Evolutionary conservation across 1,140 invertebrate genomes (phyloP), one percentile per base, ranked within the genome.

Genomic region (Hyles vespertilio): DNA sequence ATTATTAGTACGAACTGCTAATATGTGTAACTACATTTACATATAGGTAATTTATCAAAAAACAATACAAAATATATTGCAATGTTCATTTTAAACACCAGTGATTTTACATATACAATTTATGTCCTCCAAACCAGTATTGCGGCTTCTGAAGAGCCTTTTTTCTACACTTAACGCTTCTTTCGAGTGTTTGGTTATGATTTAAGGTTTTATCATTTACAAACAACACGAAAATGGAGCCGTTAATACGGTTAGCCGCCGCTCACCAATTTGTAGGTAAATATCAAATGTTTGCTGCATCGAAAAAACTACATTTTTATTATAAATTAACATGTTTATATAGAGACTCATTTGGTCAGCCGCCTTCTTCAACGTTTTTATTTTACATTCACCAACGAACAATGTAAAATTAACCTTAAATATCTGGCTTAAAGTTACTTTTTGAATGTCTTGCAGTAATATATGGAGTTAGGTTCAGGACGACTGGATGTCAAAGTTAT

Each of bases 401-500:
- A 22, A 54, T 12, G 10, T 22, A 12, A 74, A 72, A 64, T 53
- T 63, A 40, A 55, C 52, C 56, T 59, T 63, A 79, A 61, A 0
- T 40, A 0, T 40, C 4, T 5, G 8, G 36, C 36, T 40, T 40
- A 5, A 40, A 40, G 36, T 40, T 2, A 5, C 8, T 40, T 5
- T 40, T 40, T 2, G 36, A 5, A 8, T 40, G 3, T 40, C 8
- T 40, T 8, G 36, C 36, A 40, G 36, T 40, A 5, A 40, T 40
- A 40, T 40, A 40, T 40, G 36, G 36, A 40, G 1, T 81, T 69
- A 78, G 72, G 76, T 77, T 66, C 77, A 74, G 69, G 69, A 76
- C 74, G 71, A 64, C 77, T 84, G 80, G 74, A 87, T 87, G 85
- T 89, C 87, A 89, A 89, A 89, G 83, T 89, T 89, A 89, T 87